Evolutionary conservation across 2,797 vertebrate species (phyloP).

Genomic region (Lemur catta): DNA sequence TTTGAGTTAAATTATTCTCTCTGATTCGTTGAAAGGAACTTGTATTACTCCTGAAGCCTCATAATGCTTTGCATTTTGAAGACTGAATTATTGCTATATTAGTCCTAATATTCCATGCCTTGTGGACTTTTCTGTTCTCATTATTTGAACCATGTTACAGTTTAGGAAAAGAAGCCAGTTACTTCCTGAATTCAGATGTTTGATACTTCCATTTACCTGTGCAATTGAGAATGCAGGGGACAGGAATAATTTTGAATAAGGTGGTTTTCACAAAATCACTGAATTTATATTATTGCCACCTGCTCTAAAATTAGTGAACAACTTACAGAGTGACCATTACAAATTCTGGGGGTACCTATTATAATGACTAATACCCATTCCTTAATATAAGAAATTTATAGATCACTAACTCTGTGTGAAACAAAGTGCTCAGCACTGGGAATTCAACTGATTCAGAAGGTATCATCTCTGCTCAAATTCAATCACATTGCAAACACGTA

Average conservation of each 20-base stretch:
- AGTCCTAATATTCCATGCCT: not conserved
- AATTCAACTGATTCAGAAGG: not conserved
- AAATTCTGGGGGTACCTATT: not conserved
- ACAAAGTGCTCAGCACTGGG: not conserved
- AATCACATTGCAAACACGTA: not conserved
- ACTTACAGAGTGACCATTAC: not conserved
- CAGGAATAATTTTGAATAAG: not conserved
- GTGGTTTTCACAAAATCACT: not conserved
- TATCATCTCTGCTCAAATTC: not conserved
- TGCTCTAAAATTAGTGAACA: constrained; percentile 36
- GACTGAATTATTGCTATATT: not conserved
- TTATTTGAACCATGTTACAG: not conserved
- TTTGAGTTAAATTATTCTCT: constrained; percentile 18
- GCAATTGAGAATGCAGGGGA: not conserved
- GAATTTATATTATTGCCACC: not conserved
- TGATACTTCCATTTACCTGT: not conserved
- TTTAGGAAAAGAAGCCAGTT: not conserved
- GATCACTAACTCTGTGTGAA: not conserved
- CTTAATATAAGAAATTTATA: not conserved
- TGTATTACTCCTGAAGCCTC: not conserved
- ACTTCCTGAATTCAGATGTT: not conserved
- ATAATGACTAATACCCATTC: not conserved
- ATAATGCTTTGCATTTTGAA: not conserved
- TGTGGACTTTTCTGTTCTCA: not conserved
- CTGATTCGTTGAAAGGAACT: not conserved